Evolutionary conservation across 2,113 vertebrate species (phyloP).

Genomic region (Chloropsis cyanopogon): DNA sequence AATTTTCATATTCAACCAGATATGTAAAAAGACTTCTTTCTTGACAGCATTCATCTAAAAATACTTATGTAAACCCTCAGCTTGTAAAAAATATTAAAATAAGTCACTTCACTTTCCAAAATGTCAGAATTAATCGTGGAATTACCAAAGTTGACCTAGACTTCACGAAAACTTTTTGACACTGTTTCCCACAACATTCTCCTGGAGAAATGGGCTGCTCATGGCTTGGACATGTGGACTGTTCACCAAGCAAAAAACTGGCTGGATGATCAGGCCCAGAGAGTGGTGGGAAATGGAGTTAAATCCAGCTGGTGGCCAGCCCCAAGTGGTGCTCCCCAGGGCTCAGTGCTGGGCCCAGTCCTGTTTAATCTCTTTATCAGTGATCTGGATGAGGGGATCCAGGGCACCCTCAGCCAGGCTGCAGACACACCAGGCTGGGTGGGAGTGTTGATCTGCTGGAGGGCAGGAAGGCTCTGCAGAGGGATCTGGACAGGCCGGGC

Average conservation of each 20-base stretch:
- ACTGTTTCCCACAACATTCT: accelerated
- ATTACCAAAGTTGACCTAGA: neutral
- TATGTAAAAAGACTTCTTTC: neutral
- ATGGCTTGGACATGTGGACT: accelerated
- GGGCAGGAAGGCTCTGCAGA: neutral
- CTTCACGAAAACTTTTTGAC: neutral
- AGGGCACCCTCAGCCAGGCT: neutral
- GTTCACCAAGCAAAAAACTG: neutral
- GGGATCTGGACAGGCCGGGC: neutral
- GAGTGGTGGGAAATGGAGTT: neutral
- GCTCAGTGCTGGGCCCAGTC: accelerated
- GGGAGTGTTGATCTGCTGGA: accelerated
- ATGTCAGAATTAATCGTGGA: neutral
- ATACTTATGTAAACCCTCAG: neutral
- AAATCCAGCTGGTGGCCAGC: accelerated
- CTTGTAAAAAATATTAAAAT: neutral
- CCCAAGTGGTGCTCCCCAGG: neutral
- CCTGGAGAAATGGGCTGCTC: neutral
- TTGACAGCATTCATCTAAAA: neutral
- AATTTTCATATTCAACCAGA: neutral
- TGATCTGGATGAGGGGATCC: accelerated
- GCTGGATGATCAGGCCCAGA: neutral
- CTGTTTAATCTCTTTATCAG: neutral
- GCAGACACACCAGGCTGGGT: accelerated
- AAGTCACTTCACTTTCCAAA: neutral